Percentiles rank a stretch among this genome's conserved stretches.
phyloP scores from a whole-genome alignment of 2,888 invertebrate species.

The Tridacna crocea region DNA sequence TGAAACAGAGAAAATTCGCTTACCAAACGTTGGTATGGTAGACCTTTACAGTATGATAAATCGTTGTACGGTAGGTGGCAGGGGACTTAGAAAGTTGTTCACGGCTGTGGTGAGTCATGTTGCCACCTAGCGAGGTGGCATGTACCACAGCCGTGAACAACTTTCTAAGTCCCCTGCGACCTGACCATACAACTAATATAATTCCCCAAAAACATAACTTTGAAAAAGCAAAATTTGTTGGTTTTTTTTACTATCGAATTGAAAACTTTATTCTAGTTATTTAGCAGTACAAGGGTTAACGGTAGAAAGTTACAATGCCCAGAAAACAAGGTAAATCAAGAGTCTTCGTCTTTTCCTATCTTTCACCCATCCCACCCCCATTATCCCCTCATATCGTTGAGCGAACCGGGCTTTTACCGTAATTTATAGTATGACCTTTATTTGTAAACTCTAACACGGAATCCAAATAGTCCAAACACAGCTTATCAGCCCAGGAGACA shows the following conservation, averaged over 20 bases:
- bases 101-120: too few relatives aligned
- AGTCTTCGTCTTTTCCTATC: not conserved
- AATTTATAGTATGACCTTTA: conserved; percentile 69
- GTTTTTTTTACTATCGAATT: not conserved
- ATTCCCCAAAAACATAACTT: not conserved
- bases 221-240: not conserved
- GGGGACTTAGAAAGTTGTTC: too few relatives aligned
- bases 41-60: too few relatives aligned
- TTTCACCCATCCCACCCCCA: not conserved
- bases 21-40: too few relatives aligned
- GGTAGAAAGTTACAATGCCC: not conserved
- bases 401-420: conserved; percentile 58
- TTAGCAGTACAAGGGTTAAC: not conserved
- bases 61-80: too few relatives aligned
- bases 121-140: too few relatives aligned
- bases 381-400: conserved; percentile 61
- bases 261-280: not conserved
- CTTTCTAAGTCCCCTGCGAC: too few relatives aligned
- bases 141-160: too few relatives aligned
- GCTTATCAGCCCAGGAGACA: conserved; percentile 72
- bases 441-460: conserved; percentile 71
- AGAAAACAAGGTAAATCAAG: not conserved
- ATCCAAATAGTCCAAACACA: conserved; percentile 72
- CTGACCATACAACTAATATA: too few relatives aligned
- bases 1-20: too few relatives aligned